Evolutionary conservation across 2,888 invertebrate genomes (phyloP).

Genomic region (Xanthia togata): DNA sequence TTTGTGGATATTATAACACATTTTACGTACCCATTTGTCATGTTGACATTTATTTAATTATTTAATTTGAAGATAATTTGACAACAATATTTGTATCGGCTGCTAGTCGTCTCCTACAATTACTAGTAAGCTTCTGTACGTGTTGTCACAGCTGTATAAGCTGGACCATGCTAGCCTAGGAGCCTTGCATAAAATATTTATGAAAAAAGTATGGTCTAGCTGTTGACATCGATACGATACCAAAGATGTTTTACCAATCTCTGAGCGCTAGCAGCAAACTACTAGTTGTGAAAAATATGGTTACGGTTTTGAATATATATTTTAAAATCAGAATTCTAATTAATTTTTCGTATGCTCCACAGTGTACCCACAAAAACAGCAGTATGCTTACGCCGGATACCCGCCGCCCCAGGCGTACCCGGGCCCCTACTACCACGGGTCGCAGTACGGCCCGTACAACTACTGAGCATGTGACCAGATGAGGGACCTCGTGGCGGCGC

Average conservation of each 20-base stretch:
- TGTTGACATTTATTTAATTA: background rate
- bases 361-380: conserved; percentile 98
- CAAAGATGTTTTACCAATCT: background rate
- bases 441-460: conserved; percentile 98
- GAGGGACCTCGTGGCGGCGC: conserved; percentile 88
- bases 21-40: background rate
- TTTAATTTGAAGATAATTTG: background rate
- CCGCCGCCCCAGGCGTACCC: conserved; percentile 96
- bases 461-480: conserved; percentile 93
- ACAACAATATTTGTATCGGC: background rate
- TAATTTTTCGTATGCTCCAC: conserved; percentile 68
- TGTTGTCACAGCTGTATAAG: background rate
- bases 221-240: background rate
- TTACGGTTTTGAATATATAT: background rate
- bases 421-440: conserved; percentile 97
- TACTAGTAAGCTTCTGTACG: background rate
- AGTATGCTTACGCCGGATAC: conserved; percentile 97
- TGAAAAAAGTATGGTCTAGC: background rate
- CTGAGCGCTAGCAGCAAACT: background rate
- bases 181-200: background rate
- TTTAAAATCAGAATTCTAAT: background rate
- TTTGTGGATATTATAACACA: conserved; percentile 47
- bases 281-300: background rate
- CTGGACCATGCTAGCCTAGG: background rate
- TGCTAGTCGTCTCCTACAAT: background rate